Evolutionary conservation across 2,797 vertebrate genomes (phyloP).

Genomic region (Bradypodion pumilum): DNA sequence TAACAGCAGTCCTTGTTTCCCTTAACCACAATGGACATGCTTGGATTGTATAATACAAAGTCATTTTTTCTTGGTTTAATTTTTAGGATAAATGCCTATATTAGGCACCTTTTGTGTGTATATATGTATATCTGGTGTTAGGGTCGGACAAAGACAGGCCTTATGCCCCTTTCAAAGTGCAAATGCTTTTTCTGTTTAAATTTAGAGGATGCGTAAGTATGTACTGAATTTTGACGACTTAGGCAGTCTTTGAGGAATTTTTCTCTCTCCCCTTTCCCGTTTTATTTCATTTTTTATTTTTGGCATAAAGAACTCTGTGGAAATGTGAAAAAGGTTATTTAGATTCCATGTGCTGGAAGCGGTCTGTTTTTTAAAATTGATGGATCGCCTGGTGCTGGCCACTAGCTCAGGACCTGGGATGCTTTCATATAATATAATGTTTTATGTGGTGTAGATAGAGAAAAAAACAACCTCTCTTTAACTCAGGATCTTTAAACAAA

Average conservation of each 20-base stretch:
- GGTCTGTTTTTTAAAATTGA: conserved; percentile 78
- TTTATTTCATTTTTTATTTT: too few relatives aligned
- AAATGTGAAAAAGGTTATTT: conserved; percentile 76
- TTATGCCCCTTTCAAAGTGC: conserved; percentile 75
- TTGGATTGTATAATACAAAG: conserved; percentile 70
- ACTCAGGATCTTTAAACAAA: conserved; percentile 77
- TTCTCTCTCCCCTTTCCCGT: too few relatives aligned
- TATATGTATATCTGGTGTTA: conserved; percentile 73
- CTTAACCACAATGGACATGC: conserved; percentile 18
- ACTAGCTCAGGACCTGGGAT: conserved; percentile 72
- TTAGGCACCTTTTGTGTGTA: conserved; percentile 77
- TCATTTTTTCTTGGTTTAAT: conserved; percentile 53
- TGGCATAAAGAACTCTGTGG: conserved; percentile 68
- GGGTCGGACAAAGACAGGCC: conserved; percentile 67
- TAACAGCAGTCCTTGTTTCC: conserved; percentile 56
- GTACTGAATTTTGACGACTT: conserved; percentile 69
- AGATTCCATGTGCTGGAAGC: conserved; percentile 76
- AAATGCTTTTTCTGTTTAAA: conserved; percentile 77
- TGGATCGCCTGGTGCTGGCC: conserved; percentile 79
- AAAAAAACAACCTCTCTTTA: too few relatives aligned
- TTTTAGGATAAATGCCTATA: conserved; percentile 76
- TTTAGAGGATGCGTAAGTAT: conserved; percentile 58
- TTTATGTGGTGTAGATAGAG: conserved; percentile 75
- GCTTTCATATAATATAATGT: conserved; percentile 73
- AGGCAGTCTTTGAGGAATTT: conserved; percentile 29